These are phyloP conservation scores for Choristoneura fumiferana DNA, from an alignment of 1,140 invertebrate genomes.

Conservation along the genomic window DNA sequence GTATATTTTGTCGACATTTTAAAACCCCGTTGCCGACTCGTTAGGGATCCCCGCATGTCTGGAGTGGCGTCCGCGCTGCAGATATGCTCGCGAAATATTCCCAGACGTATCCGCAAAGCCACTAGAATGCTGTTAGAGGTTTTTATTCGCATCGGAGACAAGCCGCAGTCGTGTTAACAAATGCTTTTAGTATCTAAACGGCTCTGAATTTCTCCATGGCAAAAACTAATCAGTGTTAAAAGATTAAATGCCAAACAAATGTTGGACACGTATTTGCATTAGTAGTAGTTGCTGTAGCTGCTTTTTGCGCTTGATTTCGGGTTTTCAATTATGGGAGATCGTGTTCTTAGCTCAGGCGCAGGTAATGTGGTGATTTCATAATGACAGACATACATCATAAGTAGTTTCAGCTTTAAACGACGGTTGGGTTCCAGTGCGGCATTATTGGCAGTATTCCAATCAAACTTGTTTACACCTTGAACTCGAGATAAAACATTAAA, in stretches of 20 bases:
- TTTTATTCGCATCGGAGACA: constrained; percentile 39
- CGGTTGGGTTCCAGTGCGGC: background rate
- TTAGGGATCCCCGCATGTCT: constrained; percentile 44
- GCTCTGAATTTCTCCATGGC: background rate
- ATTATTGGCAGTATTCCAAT: too few species aligned
- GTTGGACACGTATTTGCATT: constrained; percentile 8
- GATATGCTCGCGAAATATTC: constrained; percentile 32
- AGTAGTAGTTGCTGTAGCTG: background rate
- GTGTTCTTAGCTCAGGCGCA: constrained; percentile 37
- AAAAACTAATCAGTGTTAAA: constrained; percentile 14
- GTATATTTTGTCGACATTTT: constrained; percentile 28
- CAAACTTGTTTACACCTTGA: too few species aligned
- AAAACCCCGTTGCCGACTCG: constrained; percentile 44
- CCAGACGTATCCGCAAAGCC: constrained; percentile 33
- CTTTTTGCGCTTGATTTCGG: constrained; percentile 37
- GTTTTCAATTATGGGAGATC: constrained; percentile 55
- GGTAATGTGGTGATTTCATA: constrained; percentile 65
- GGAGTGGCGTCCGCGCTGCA: constrained; percentile 33
- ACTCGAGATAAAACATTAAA: too few species aligned
- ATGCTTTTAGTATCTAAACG: constrained; percentile 30
- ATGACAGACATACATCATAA: constrained; percentile 55
- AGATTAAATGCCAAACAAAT: constrained; percentile 14
- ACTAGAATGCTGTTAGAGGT: constrained; percentile 42
- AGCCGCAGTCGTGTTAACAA: constrained; percentile 47
- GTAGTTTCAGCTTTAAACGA: constrained; percentile 2